Evolutionary conservation across 1,140 invertebrate species (phyloP), one percentile per base, ranked within the genome.

Genomic region (Aphelinus certus): DNA sequence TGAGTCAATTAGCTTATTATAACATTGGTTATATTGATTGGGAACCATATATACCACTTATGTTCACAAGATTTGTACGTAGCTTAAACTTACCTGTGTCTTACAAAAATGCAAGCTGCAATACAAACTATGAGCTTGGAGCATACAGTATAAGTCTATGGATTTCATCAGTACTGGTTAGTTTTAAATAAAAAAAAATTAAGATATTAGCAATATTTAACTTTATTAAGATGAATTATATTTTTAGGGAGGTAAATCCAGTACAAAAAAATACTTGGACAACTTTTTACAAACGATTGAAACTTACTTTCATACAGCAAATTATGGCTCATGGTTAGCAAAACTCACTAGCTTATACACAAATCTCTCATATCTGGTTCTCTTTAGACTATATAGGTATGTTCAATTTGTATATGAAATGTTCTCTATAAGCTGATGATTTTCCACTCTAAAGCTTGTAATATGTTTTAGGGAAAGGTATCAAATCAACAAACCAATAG

Each of bases 241-340:
- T 45, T 45, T 66, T 66, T 73, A 73, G 63, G 63, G 71, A 51
- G 63, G 56, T n/a, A 82, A 85, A 49, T 89, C 88, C 47, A 87
- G 81, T 57, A 90, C 92, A 5, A 92, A 96, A 81, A 90, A 91
- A 56, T 92, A 97, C 84, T 87, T 98, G 46, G 91, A 92, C 67
- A 93, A 94, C 76, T 92, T 98, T 81, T 92, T 98, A 78, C 93
- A 93, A 79, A 92, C 94, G 0, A 86, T 97, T 2, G 94, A 96
- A 84, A 96, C 95, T 6, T 98, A 96, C 87, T 93, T 94, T 81
- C 94, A 98, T 88, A 95, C 95, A 66, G 96, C 96, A 0, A 98
- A 98, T 85, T 83, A 88, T 73, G 96, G 96, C 62, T 73, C 89
- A 46, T 97, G 96, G 95, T 90, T 92, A 43, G 86, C 80, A 61